A percentile compares a stretch with the other conserved stretches of the same genome.
phyloP scores from a whole-genome alignment of 2,797 vertebrate species.

The Notolepis coatsorum region DNA sequence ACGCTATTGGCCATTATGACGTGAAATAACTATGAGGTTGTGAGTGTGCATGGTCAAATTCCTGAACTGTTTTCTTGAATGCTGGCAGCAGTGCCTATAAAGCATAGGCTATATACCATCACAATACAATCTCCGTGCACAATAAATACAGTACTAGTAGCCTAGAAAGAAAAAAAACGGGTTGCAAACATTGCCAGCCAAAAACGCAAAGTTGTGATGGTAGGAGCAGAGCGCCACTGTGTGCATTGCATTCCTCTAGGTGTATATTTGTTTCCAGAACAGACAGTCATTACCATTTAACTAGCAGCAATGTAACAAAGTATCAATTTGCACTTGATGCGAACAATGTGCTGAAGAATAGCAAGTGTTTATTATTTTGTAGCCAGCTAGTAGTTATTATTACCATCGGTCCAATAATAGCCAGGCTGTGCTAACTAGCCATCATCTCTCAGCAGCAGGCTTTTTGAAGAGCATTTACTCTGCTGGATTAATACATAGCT shows the following conservation, averaged over 20 bases:
- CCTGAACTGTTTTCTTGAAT: no score
- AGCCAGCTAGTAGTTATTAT: constrained; percentile 40
- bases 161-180: constrained; percentile 4
- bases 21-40: no score
- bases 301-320: neutral
- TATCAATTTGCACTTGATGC: neutral
- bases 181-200: constrained; percentile 41
- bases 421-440: constrained; percentile 67
- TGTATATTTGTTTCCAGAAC: neutral
- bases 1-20: no score
- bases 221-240: constrained; percentile 23
- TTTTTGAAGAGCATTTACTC: constrained; percentile 46
- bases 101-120: no score
- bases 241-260: constrained; percentile 11
- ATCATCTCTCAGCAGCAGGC: constrained; percentile 63
- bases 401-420: constrained; percentile 52
- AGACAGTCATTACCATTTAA: constrained; percentile 4
- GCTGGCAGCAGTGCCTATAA: no score
- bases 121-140: no score
- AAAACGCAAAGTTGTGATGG: constrained; percentile 65
- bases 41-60: no score
- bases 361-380: constrained; percentile 59
- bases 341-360: constrained; percentile 15
- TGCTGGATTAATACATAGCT: constrained; percentile 28
- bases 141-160: constrained; percentile 19